A percentile compares a stretch with the other conserved stretches of the same genome.
Evolutionary conservation across 1,140 invertebrate genomes (phyloP).

Genomic region (Thaumatotibia leucotreta): DNA sequence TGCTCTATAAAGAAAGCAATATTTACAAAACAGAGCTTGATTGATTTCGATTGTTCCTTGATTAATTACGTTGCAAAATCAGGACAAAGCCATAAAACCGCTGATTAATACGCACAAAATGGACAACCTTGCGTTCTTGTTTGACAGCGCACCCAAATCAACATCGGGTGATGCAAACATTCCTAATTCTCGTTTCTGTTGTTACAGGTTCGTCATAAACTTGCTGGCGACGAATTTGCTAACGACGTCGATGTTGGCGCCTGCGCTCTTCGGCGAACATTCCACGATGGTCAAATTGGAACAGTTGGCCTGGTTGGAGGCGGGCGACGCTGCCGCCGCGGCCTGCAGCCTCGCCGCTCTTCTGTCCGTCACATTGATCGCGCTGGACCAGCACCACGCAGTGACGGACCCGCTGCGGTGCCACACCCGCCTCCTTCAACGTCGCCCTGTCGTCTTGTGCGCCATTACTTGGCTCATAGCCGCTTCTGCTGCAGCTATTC

Average conservation of each 20-base stretch:
- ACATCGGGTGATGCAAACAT: constrained; percentile 18
- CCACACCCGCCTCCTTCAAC: constrained; percentile 85
- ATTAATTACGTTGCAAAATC: constrained; percentile 6
- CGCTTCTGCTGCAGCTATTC: constrained; percentile 73
- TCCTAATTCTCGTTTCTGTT: constrained; percentile 40
- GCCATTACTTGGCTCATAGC: constrained; percentile 82
- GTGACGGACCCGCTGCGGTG: constrained; percentile 92
- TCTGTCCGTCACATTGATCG: constrained; percentile 87
- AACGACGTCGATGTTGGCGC: constrained; percentile 67
- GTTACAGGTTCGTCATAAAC: constrained; percentile 75
- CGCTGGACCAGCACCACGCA: constrained; percentile 91
- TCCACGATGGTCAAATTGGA: constrained; percentile 30
- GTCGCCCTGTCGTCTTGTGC: constrained; percentile 83
- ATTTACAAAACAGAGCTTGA: not conserved
- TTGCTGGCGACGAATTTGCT: constrained; percentile 70
- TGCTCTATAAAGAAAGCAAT: not conserved
- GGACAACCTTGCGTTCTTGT: constrained; percentile 11
- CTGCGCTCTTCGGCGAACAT: constrained; percentile 67
- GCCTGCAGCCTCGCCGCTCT: constrained; percentile 60
- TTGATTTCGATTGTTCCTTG: not conserved
- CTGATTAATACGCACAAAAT: constrained; percentile 8
- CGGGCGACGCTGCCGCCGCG: constrained; percentile 57
- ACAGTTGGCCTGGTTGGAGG: constrained; percentile 44
- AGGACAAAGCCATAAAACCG: constrained; percentile 2
- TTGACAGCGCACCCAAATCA: constrained; percentile 15